Conservation (phyloP, 2,888 invertebrate genomes). For the Ichneumoninae sp. region DNA sequence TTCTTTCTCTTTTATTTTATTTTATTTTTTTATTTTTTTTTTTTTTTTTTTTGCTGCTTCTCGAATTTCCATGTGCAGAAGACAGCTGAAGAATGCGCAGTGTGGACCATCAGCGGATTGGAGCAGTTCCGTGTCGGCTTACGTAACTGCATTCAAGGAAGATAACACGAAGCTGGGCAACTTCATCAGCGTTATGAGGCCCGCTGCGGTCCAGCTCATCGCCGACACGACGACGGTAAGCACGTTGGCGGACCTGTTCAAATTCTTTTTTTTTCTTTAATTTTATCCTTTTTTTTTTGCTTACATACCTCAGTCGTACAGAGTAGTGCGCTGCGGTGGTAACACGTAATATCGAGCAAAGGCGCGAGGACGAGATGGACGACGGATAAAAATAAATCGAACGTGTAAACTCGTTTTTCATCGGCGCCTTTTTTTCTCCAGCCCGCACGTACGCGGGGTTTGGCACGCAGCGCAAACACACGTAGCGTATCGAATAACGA, state of each 20-base stretch:
- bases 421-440: constrained; percentile 15
- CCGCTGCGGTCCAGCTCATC: constrained; percentile 77
- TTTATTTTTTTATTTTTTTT: background rate
- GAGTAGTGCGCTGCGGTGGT: constrained; percentile 8
- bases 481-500: constrained; percentile 48
- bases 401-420: constrained; percentile 40
- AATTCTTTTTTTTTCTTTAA: constrained; percentile 11
- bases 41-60: constrained; percentile 18
- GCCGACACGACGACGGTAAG: constrained; percentile 78
- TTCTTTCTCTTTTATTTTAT: no score
- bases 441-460: constrained; percentile 15
- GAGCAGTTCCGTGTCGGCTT: constrained; percentile 69
- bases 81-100: constrained; percentile 72
- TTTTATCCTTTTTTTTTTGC: no score
- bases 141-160: constrained; percentile 67
- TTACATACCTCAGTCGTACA: constrained; percentile 5
- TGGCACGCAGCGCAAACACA: constrained; percentile 7
- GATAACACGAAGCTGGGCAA: constrained; percentile 73
- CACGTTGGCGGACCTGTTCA: constrained; percentile 6
- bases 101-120: constrained; percentile 72
- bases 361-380: constrained; percentile 21
- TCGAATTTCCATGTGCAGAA: constrained; percentile 61
- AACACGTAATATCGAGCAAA: constrained; percentile 33
- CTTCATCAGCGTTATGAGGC: constrained; percentile 76
- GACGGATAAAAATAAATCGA: constrained; percentile 31